A percentile compares a stretch with the other conserved stretches of the same genome.
Conservation (phyloP, 2,888 invertebrate species). For the Latheticus oryzae region DNA sequence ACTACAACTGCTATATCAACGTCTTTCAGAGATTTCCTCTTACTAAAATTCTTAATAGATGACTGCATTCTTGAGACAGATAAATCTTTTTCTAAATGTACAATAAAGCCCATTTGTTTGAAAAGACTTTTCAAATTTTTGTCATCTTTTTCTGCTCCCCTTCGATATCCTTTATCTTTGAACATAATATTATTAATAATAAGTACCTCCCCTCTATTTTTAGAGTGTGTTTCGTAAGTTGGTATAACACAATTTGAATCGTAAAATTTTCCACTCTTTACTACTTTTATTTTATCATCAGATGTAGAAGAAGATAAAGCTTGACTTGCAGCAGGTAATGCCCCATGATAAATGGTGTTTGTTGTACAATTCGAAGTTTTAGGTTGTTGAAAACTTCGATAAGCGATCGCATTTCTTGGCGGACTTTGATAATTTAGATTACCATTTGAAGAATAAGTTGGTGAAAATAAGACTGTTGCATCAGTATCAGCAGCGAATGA, state of each 20-base stretch:
- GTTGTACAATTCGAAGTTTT: constrained; percentile 1
- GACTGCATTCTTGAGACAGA: constrained; percentile 62
- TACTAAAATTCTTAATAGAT: constrained; percentile 63
- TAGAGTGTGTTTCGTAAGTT: constrained; percentile 54
- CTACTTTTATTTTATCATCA: constrained; percentile 12
- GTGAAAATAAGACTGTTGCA: too few relatives aligned
- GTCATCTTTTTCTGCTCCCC: constrained; percentile 73
- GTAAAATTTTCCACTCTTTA: constrained; percentile 30
- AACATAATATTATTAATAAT: constrained; percentile 62
- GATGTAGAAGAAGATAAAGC: background rate
- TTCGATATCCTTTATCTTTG: constrained; percentile 57
- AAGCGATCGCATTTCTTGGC: constrained; percentile 2
- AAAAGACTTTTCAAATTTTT: constrained; percentile 71
- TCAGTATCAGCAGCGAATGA: background rate
- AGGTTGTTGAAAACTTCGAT: background rate
- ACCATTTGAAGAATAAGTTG: constrained; percentile 1
- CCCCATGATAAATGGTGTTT: background rate
- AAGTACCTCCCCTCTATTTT: constrained; percentile 55
- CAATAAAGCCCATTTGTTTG: constrained; percentile 70
- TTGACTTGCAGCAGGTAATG: background rate
- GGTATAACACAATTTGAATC: constrained; percentile 48
- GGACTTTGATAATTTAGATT: constrained; percentile 28
- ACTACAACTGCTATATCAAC: constrained; percentile 74
- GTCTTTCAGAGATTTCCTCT: constrained; percentile 62
- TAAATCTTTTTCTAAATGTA: constrained; percentile 65